These are phyloP conservation scores for Genyomyrus donnyi DNA, from an alignment of 2,113 vertebrate species.

Conservation along the genomic window DNA sequence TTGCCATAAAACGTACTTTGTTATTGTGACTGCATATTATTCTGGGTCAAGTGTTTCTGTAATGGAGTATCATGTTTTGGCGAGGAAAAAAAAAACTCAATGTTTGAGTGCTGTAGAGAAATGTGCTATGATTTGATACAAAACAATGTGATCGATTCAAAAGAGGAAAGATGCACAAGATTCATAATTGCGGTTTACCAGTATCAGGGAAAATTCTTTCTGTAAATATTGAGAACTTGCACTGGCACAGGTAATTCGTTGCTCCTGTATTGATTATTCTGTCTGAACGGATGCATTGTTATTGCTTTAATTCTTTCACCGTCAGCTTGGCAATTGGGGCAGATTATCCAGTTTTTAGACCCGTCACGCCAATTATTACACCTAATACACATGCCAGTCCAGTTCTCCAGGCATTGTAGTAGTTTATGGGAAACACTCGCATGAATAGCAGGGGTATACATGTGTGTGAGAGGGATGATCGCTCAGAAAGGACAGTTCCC, in stretches of 20 bases:
- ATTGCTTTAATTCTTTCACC: not conserved
- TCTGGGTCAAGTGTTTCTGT: not conserved
- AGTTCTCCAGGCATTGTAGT: not conserved
- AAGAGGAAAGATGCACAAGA: not conserved
- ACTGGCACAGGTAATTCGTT: not conserved
- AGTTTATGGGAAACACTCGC: not conserved
- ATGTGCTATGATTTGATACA: not conserved
- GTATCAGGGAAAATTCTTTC: not conserved
- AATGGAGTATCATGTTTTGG: not conserved
- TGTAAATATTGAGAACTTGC: not conserved
- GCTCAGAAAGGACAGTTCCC: not conserved
- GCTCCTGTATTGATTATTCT: not conserved
- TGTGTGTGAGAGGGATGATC: not conserved
- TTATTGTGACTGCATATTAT: not conserved
- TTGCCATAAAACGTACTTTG: not conserved
- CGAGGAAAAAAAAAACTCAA: not conserved
- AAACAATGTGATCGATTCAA: not conserved
- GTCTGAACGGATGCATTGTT: not conserved
- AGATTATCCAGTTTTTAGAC: not conserved
- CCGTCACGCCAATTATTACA: not conserved
- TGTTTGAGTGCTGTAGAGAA: not conserved
- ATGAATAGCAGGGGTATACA: not conserved
- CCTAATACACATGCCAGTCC: not conserved
- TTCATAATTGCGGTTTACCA: not conserved
- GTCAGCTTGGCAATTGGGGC: not conserved